Evolutionary conservation across 2,113 vertebrate species (phyloP).

Genomic region (Toxotes chatareus): DNA sequence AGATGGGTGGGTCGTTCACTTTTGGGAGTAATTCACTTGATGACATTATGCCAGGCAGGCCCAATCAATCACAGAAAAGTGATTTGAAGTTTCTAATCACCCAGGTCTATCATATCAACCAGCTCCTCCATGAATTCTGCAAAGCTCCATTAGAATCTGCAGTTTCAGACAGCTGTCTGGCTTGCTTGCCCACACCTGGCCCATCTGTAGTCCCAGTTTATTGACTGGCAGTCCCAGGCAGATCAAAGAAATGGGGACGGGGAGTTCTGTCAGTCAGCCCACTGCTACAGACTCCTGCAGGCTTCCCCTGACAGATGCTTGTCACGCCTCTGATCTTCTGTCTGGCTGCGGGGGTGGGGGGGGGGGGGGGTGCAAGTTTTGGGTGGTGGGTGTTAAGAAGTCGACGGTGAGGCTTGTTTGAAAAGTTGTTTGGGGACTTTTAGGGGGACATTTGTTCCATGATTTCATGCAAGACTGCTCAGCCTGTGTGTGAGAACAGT

Average conservation of each 20-base stretch:
- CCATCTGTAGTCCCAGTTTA: constrained; percentile 74
- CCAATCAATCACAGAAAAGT: constrained; percentile 75
- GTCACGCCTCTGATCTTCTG: constrained; percentile 77
- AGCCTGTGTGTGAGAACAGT: background rate
- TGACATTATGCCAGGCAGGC: constrained; percentile 63
- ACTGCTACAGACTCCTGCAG: constrained; percentile 68
- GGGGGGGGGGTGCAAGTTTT: constrained; percentile 14
- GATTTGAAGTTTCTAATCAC: constrained; percentile 74
- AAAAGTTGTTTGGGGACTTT: constrained; percentile 53
- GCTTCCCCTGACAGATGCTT: constrained; percentile 76
- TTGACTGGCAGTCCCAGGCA: constrained; percentile 70
- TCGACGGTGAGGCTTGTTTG: constrained; percentile 34
- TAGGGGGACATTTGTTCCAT: constrained; percentile 9
- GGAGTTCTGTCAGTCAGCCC: constrained; percentile 72
- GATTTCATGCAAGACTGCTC: background rate
- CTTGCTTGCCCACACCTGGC: constrained; percentile 72
- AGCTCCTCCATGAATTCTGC: constrained; percentile 48
- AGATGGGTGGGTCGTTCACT: constrained; percentile 61
- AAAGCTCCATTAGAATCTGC: constrained; percentile 50
- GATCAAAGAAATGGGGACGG: constrained; percentile 77
- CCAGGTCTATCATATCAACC: constrained; percentile 43
- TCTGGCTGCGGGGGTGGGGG: constrained; percentile 42
- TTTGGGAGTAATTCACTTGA: constrained; percentile 69
- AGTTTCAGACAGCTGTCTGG: constrained; percentile 70
- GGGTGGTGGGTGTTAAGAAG: constrained; percentile 43